Base-by-base conservation (phyloP, 23 tunicate species). In the Corella eumyota region DNA sequence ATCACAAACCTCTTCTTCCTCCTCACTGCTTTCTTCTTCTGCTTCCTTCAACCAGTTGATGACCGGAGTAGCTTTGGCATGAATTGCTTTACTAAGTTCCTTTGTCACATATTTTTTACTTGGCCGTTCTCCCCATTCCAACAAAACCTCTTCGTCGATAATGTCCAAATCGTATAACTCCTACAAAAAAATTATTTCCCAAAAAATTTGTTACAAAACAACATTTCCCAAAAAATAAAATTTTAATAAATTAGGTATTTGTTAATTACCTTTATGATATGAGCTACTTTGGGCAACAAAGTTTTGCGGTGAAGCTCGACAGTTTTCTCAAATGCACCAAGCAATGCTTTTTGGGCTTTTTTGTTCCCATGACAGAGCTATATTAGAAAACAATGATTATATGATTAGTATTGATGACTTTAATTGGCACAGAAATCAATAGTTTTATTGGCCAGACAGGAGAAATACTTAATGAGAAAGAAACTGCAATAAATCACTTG, bases 1-100 rank as follows among this genome's bases (percentile, higher is more conserved):
- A n/a, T n/a, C n/a, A n/a, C n/a, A n/a, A n/a, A 53, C 90, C 27
- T 65, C 92, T 36, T 78, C 87, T 26, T 72, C 87, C 23, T 73
- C 81, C 24, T 72, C 85, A 44, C 88, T 79, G 66, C 97, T 90
- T 76, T 92, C 98, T 35, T 76, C 81, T 35, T 92, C 98, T 25
- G 98, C 98, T 36, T 83, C 91, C 56, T 77, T 71, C 45, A 92
- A 72, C 98, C 98, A 92, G 52, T 82, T 77, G 76, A 92, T 67
- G 68, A 92, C 83, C 2, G 84, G 84, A 27, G 72, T 76, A 33
- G 92, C 84, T 34, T 66, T 83, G 26, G 65, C 71, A 48, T 82
- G 84, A 30, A 92, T 76, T 17, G 24, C 35, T 28, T 61, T 67
- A 71, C 92, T 81, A 36, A 92, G 73, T 36, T 82, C 93, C 68